These are phyloP conservation scores for Lumbricus terrestris DNA, from an alignment of 2,888 invertebrate species.

Conservation along the genomic window DNA sequence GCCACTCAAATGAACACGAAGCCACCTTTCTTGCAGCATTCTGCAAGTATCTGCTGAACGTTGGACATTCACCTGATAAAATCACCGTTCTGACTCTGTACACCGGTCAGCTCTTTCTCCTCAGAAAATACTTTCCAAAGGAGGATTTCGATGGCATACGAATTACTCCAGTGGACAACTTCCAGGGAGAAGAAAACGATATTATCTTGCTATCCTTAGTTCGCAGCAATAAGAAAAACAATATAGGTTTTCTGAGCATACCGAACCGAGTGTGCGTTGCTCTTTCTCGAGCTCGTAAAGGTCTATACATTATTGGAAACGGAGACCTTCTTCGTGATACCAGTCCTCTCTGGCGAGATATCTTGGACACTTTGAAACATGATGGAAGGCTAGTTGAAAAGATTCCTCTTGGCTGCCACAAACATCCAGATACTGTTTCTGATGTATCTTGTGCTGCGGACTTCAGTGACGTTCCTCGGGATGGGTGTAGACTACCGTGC, in stretches of 20 bases:
- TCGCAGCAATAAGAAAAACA: slow-evolving; percentile 48
- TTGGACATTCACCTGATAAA: slow-evolving; percentile 47
- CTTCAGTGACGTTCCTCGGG: slow-evolving; percentile 47
- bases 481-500: slow-evolving; percentile 67
- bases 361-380: background rate
- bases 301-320: slow-evolving; percentile 56
- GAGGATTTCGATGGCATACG: slow-evolving; percentile 44
- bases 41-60: slow-evolving; percentile 49
- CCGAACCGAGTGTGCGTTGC: slow-evolving; percentile 57
- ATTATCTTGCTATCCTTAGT: slow-evolving; percentile 57
- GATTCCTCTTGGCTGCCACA: slow-evolving; percentile 42
- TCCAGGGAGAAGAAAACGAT: slow-evolving; percentile 58
- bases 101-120: slow-evolving; percentile 47
- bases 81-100: slow-evolving; percentile 57
- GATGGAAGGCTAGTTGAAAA: background rate
- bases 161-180: slow-evolving; percentile 50
- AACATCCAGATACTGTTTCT: slow-evolving; percentile 40
- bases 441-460: slow-evolving; percentile 21
- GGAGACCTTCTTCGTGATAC: slow-evolving; percentile 38
- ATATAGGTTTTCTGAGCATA: slow-evolving; percentile 51
- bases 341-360: slow-evolving; percentile 28
- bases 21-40: slow-evolving; percentile 48
- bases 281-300: slow-evolving; percentile 56
- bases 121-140: slow-evolving; percentile 46
- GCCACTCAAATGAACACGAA: slow-evolving; percentile 51